Conservation (phyloP, 2,113 vertebrate species). For the Embiotoca jacksoni region DNA sequence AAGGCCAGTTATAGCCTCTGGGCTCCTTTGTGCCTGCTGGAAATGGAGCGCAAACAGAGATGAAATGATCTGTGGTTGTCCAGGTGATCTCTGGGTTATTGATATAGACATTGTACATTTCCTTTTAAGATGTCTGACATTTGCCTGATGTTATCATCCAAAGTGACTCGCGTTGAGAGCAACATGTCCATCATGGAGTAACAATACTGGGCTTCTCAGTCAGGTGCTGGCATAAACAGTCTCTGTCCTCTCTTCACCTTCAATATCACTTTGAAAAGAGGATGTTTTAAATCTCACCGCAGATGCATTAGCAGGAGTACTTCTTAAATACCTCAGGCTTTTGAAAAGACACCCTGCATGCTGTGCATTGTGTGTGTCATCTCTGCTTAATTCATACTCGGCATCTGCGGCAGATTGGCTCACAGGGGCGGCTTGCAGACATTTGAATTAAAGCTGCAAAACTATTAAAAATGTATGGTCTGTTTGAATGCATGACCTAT, state of each 20-base stretch:
- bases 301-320: constrained; percentile 37
- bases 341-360: constrained; percentile 23
- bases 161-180: not conserved
- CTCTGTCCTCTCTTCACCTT: constrained; percentile 36
- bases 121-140: not conserved
- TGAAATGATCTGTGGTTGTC: constrained; percentile 27
- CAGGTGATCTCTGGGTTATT: not conserved
- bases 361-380: constrained; percentile 39
- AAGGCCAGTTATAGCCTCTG: constrained; percentile 59
- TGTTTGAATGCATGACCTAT: constrained; percentile 84
- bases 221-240: constrained; percentile 6
- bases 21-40: constrained; percentile 35
- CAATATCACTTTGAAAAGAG: constrained; percentile 35
- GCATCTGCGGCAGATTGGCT: constrained; percentile 57
- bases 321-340: constrained; percentile 42
- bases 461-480: constrained; percentile 84
- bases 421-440: constrained; percentile 67
- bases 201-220: constrained; percentile 12
- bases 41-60: constrained; percentile 43
- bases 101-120: not conserved
- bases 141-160: constrained; percentile 15
- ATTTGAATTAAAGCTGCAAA: constrained; percentile 79
- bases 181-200: not conserved
- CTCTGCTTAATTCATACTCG: constrained; percentile 49
- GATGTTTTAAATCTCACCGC: constrained; percentile 38